These are phyloP conservation scores for Drosophila picticornis DNA, from an alignment of 2,888 invertebrate species.

Conservation along the genomic window DNA sequence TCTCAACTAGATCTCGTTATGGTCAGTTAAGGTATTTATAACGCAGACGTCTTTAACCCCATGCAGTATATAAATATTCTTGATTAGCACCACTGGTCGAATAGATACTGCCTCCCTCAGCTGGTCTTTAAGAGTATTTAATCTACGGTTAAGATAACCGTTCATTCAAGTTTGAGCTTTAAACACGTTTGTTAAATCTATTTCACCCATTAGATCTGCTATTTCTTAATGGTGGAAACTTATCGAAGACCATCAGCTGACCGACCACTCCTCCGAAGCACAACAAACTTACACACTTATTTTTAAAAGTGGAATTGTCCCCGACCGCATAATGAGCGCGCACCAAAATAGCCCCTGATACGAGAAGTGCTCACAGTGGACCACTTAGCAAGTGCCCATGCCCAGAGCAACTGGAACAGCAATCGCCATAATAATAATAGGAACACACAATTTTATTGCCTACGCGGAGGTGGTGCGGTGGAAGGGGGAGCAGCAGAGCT, in stretches of 20 bases:
- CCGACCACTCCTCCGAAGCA: constrained; percentile 20
- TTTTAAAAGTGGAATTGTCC: constrained; percentile 42
- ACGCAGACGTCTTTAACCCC: not conserved
- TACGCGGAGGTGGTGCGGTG: constrained; percentile 29
- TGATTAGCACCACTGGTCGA: not conserved
- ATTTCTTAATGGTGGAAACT: not conserved
- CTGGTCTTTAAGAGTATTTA: not conserved
- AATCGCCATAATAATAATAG: constrained; percentile 57
- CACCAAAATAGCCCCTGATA: constrained; percentile 21
- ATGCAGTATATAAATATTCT: not conserved
- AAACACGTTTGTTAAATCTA: not conserved
- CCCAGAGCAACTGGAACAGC: constrained; percentile 42
- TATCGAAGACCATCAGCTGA: constrained; percentile 5
- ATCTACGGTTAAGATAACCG: not conserved
- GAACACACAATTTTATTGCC: constrained; percentile 61
- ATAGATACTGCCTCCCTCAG: no score
- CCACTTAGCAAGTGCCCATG: constrained; percentile 66
- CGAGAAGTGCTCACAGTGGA: constrained; percentile 66
- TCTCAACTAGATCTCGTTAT: not conserved
- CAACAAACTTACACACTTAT: constrained; percentile 6
- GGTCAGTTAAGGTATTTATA: not conserved
- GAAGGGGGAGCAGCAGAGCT: not conserved
- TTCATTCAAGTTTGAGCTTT: not conserved
- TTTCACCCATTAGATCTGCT: not conserved
- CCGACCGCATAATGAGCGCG: constrained; percentile 44